Base-by-base conservation (phyloP, 2,113 vertebrate species). In the Balaeniceps rex region DNA sequence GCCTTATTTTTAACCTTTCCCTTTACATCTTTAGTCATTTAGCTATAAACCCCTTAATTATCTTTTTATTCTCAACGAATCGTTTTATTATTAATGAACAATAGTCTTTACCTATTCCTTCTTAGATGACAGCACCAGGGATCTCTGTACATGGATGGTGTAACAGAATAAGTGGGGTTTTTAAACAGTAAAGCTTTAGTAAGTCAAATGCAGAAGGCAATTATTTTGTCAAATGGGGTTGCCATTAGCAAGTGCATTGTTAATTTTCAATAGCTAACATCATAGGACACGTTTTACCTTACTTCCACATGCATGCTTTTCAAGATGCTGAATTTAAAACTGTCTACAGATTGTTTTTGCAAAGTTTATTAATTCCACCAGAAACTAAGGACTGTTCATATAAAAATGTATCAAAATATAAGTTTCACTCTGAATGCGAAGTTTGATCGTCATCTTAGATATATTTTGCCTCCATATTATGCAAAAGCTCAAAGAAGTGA, bases 1-100 rank as follows among this genome's bases (percentile, higher is more conserved):
- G 60, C n/a, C 60, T 61, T 38, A 61, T 38, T 61, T 61, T 74
- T 42, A 83, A 71, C 40, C 79, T 92, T 92, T 87, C 14, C 64
- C 40, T 92, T 87, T 13, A 13, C 36, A 82, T 57, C 74, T 76
- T 92, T 52, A 93, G 61, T 61, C 25, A 61, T 72, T 95, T 82
- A 89, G 44, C 42, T 78, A 70, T 66, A 94, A 93, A 58, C 36
- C 44, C 52, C 51, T 52, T 77, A 55, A 96, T 96, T 96, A 96
- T 72, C 78, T 74, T 91, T 96, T 84, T 60, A 76, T 29, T 81
- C 72, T 80, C 58, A 87, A 54, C 33, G 33, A 92, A 95, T 68
- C 31, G 26, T 52, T 95, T 75, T 68, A 78, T 78, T 93, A 49
- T 75, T 92, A 89, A 88, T 38, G 46, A 96, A 84, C 58, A 68